A percentile compares a stretch with the other conserved stretches of the same genome.
Evolutionary conservation across 64 coral and sea anemone genomes (phyloP).

Genomic region (Dendronephthya gigantea): DNA sequence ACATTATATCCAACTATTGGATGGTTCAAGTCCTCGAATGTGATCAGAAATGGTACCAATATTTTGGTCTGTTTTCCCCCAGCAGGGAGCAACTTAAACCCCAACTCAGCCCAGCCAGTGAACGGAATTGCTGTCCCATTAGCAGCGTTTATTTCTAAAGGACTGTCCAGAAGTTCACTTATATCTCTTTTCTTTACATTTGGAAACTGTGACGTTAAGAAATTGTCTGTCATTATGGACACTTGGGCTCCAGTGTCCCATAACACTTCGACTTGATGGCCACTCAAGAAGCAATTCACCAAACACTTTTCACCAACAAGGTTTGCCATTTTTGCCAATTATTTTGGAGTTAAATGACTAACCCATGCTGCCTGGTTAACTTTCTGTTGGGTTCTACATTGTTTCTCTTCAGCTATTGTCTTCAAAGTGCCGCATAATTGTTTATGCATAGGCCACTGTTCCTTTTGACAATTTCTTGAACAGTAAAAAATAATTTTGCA

Average conservation of each 20-base stretch:
- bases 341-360: conserved; percentile 39
- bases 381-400: too few relatives aligned
- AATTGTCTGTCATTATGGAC: conserved; percentile 30
- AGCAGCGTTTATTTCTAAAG: conserved; percentile 34
- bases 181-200: conserved; percentile 27
- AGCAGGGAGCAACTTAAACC: conserved; percentile 34
- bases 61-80: conserved; percentile 26
- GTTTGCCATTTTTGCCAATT: conserved; percentile 36
- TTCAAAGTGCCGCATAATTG: conserved; percentile 42
- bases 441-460: conserved; percentile 49
- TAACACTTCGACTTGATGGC: conserved; percentile 40
- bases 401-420: conserved; percentile 36
- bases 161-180: conserved; percentile 37
- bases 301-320: conserved; percentile 45
- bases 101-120: conserved; percentile 41
- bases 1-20: too few relatives aligned
- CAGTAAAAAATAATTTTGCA: conserved; percentile 53
- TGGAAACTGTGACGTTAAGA: conserved; percentile 40
- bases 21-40: conserved; percentile 34
- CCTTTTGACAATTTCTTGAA: conserved; percentile 39
- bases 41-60: conserved; percentile 33
- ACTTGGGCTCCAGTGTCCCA: conserved; percentile 46
- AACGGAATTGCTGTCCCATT: conserved; percentile 51
- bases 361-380: conserved; percentile 37
- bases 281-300: conserved; percentile 45